Evolutionary conservation across 2,888 invertebrate species (phyloP).

Genomic region (Drosophila rubida): DNA sequence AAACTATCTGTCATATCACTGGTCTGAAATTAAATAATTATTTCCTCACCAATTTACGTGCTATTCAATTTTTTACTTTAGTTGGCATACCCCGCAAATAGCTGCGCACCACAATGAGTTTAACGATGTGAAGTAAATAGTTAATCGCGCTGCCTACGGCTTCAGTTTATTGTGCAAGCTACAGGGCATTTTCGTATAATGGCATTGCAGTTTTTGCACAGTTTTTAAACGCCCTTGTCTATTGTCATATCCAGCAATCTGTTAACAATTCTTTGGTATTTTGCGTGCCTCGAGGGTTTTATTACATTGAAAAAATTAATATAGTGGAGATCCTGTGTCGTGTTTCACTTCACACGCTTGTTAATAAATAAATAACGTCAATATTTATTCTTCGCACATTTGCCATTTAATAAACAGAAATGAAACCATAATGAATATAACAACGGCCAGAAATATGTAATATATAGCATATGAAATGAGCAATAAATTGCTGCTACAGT

Average conservation of each 20-base stretch:
- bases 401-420: constrained; percentile 51
- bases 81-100: neutral
- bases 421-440: constrained; percentile 7
- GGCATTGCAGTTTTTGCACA: neutral
- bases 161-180: neutral
- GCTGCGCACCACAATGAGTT: neutral
- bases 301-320: constrained; percentile 47
- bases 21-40: constrained; percentile 4
- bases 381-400: constrained; percentile 65
- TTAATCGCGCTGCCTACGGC: neutral
- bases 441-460: constrained; percentile 2
- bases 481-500: constrained; percentile 22
- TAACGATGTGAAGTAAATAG: neutral
- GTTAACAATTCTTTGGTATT: constrained; percentile 38
- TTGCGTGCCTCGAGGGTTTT: constrained; percentile 14
- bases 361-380: constrained; percentile 61
- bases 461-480: neutral
- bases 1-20: neutral
- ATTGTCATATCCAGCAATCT: constrained; percentile 25
- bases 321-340: constrained; percentile 24
- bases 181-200: neutral
- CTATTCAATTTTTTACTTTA: constrained; percentile 6
- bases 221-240: constrained; percentile 10
- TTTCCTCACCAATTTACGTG: neutral
- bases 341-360: constrained; percentile 34